phyloP scores from a whole-genome alignment of 2,888 invertebrate genomes.

The Melieria omissa region DNA sequence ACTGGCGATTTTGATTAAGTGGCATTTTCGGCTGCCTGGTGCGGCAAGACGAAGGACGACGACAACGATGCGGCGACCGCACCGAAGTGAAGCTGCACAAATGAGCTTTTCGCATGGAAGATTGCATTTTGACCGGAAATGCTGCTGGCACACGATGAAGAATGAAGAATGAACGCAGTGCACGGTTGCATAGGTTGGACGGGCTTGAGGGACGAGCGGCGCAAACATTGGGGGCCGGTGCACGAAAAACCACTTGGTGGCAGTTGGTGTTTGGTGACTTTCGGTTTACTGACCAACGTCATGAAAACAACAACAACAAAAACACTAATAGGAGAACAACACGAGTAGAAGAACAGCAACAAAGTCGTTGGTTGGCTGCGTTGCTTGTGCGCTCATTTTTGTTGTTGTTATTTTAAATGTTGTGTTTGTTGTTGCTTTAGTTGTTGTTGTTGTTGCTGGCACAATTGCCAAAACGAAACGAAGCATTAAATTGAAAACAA shows the following conservation, averaged over 20 bases:
- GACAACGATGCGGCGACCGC: background rate
- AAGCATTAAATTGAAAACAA: constrained; percentile 32
- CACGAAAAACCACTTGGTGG: constrained; percentile 19
- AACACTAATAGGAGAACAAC: background rate
- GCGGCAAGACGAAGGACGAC: background rate
- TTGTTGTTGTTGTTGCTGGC: constrained; percentile 12
- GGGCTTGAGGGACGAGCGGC: constrained; percentile 6
- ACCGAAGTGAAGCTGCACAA: constrained; percentile 24
- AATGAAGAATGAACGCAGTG: constrained; percentile 17
- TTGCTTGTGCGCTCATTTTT: background rate
- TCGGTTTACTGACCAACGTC: constrained; percentile 20
- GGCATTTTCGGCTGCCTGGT: constrained; percentile 14
- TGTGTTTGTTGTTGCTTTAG: background rate
- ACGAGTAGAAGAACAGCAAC: no score
- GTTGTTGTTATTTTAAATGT: background rate
- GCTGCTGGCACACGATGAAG: constrained; percentile 1
- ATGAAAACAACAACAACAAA: constrained; percentile 12
- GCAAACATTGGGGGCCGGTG: constrained; percentile 1
- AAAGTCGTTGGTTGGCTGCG: no score
- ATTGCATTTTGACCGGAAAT: constrained; percentile 32
- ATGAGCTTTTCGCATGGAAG: constrained; percentile 36
- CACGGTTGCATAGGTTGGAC: background rate
- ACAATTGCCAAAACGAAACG: constrained; percentile 15
- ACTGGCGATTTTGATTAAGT: constrained; percentile 38
- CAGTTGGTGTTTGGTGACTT: constrained; percentile 4